Base-by-base conservation (phyloP, 2,888 invertebrate genomes). In the Apotomis betuletana region DNA sequence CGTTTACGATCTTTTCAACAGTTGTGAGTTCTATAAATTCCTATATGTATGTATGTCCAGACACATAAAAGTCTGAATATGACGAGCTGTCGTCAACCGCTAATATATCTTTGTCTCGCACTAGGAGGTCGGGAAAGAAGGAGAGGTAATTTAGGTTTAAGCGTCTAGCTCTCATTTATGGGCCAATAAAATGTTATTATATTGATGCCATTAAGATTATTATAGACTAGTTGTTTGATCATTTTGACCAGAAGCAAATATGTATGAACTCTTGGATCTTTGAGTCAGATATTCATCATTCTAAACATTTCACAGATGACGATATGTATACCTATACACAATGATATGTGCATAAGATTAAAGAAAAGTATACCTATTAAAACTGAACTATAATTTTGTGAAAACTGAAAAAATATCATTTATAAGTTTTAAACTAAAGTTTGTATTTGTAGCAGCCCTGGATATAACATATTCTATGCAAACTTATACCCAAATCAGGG, bases 161-260 rank as follows among this genome's bases (percentile, higher is more conserved):
- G 38, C 64, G 52, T 70, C 70, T 70, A 64, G 52, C 44, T 12
- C 13, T n/a, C 13, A 52, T 63, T 70, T 64, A 70, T 64, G 51
- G n/a, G 4, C 13, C 44, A 46, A 54, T 70, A 63, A 52, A 64
- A 63, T 64, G 51, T 13, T 46, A 64, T 59, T 44, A 5, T 5
- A 12, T 44, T 36, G 15, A 64, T 41, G 54, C 12, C 44, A 44
- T 52, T 9, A 27, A 51, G 13, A 63, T 49, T 49, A 15, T 54
- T 51, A 36, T n/a, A 36, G 51, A 6, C 55, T 10, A 10, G 12
- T 55, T 55, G 4, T 1, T 27, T 36, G 8, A 10, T 27, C 10
- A 9, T 27, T 27, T 2, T 27, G 27, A 27, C 27, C 27, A 55
- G 41, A 41, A 6, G 41, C 41, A 41, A 41, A 6, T 6, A 41